Evolutionary conservation across 2,113 vertebrate genomes (phyloP).

Genomic region (Pelvicachromis taeniatus): DNA sequence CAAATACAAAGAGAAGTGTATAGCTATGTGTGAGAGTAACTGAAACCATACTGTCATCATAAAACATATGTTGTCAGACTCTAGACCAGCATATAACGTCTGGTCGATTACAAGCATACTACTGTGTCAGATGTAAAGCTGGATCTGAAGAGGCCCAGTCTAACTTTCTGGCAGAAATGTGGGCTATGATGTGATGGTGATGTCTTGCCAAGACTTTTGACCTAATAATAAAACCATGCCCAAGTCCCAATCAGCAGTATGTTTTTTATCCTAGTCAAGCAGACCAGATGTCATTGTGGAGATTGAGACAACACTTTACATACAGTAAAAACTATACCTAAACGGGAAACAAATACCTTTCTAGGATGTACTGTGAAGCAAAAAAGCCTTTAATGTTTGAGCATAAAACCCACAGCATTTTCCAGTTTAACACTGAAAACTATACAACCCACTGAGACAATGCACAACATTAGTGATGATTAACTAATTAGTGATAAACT

Average conservation of each 20-base stretch:
- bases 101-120: neutral
- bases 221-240: neutral
- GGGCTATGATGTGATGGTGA: neutral
- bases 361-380: neutral
- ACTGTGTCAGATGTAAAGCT: neutral
- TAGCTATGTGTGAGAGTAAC: neutral
- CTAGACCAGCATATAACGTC: neutral
- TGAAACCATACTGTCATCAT: neutral
- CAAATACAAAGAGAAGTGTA: neutral
- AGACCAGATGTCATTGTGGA: neutral
- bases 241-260: constrained; percentile 5
- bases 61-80: neutral
- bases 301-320: neutral
- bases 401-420: neutral
- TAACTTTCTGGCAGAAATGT: neutral
- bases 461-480: neutral
- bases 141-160: neutral
- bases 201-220: neutral
- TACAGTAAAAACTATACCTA: neutral
- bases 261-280: neutral
- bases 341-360: neutral
- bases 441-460: neutral
- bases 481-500: neutral
- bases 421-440: neutral
- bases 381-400: neutral